Base-by-base conservation (phyloP, 2,113 vertebrate species). In the Hippocampus barbouri region DNA sequence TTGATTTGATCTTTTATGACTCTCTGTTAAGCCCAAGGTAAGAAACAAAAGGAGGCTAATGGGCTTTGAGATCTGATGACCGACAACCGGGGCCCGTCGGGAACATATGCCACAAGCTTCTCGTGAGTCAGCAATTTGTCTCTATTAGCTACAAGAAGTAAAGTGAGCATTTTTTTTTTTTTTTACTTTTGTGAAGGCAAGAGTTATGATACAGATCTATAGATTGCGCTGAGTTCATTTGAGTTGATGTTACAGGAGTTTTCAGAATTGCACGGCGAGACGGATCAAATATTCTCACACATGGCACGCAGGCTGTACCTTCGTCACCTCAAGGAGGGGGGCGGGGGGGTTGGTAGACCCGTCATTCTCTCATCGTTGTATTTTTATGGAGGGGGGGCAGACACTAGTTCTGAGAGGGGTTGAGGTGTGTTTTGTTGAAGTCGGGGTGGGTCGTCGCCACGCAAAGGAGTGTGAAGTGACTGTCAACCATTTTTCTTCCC, bases 401-500 rank as follows among this genome's bases (percentile, higher is more conserved):
- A 79, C 68, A 69, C 68, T 71, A 62, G 68, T 67, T 74, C 71
- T 83, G 65, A 43, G 21, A 41, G 10, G 63, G 40, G 41, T 38
- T 23, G 20, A 64, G 38, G 40, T 41, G 63, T 65, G 63, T 60
- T 15, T 60, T 60, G 25, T 60, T 30, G 25, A 34, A 60, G 57
- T 8, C 18, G 1, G 25, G 73, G 71, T 78, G 68, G 78, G 85
- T 59, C 68, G 79, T 87, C 81, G 85, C 88, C 76, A 76, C 78
- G 80, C 73, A 69, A 30, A 69, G 71, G 68, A 77, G 73, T 88
- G 83, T 81, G 77, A 87, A 85, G 75, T 85, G 83, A 86, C 83
- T 78, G 81, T 80, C 78, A 77, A 70, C 76, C 70, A 18, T 73
- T 65, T 20, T 68, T 53, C 68, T 34, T 16, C 18, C 62, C 34